These are phyloP conservation scores for Chaitophorus viminalis DNA, from an alignment of 2,888 invertebrate genomes.

Conservation along the genomic window DNA sequence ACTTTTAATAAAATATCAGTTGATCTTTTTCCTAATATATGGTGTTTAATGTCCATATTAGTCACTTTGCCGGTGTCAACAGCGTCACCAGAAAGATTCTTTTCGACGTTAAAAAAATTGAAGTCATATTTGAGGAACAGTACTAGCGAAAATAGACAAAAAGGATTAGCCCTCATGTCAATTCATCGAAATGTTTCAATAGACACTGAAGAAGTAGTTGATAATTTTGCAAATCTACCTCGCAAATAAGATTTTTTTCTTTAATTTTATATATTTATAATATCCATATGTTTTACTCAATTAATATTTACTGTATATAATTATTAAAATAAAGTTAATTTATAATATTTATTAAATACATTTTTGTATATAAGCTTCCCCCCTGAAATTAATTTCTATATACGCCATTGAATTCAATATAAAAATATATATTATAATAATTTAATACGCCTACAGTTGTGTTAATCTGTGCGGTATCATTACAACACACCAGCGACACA, in stretches of 20 bases:
- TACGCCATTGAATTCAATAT: no score
- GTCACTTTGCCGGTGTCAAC: no score
- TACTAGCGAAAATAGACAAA: neutral
- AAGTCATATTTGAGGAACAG: constrained; percentile 8
- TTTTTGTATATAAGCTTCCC: no score
- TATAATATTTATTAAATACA: neutral
- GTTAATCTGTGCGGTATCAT: no score
- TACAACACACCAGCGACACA: no score
- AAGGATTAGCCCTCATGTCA: neutral
- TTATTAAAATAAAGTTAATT: constrained; percentile 10
- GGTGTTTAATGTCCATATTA: no score
- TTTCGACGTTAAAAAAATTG: constrained; percentile 4
- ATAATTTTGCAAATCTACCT: constrained; percentile 16
- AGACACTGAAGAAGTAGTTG: neutral
- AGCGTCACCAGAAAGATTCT: no score
- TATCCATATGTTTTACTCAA: neutral
- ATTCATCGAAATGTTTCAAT: no score
- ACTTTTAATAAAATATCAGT: neutral
- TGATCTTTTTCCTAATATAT: constrained; percentile 12
- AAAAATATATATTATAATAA: no score
- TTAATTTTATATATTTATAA: neutral
- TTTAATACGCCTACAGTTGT: no score
- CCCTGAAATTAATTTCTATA: no score
- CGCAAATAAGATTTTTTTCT: neutral
- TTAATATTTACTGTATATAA: no score